Evolutionary conservation across 2,113 vertebrate genomes (phyloP).

Genomic region (Pundamilia nyererei): DNA sequence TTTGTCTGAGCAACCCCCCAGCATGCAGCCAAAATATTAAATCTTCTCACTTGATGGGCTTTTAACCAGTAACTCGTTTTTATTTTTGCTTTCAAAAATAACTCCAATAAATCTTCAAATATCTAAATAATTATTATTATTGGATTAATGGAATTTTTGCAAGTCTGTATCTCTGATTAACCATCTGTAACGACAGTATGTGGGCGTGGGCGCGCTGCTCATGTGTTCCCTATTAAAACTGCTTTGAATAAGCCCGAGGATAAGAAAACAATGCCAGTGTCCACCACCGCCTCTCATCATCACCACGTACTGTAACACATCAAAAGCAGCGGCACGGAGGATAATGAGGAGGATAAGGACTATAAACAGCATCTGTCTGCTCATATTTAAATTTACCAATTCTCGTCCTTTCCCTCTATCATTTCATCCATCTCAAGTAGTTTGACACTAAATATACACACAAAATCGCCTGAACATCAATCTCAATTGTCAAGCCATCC

Average conservation of each 20-base stretch:
- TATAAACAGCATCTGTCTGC: conserved; percentile 35
- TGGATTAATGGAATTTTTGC: not conserved
- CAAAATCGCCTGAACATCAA: conserved; percentile 36
- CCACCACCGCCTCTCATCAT: conserved; percentile 42
- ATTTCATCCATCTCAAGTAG: conserved; percentile 41
- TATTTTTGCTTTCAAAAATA: not conserved
- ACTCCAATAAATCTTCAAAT: not conserved
- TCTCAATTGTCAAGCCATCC: conserved; percentile 48
- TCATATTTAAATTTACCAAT: conserved; percentile 27
- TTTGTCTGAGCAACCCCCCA: not conserved
- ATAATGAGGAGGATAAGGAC: conserved; percentile 38
- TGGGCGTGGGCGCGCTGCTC: conserved; percentile 17
- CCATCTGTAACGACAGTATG: conserved; percentile 10
- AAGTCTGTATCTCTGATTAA: conserved; percentile 13
- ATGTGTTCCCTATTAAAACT: conserved; percentile 24
- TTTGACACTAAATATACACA: conserved; percentile 52
- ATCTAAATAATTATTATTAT: not conserved
- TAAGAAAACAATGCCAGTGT: conserved; percentile 39
- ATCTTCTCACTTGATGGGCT: not conserved
- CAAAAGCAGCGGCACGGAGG: conserved; percentile 24
- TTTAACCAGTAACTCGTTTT: not conserved
- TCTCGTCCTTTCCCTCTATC: conserved; percentile 18
- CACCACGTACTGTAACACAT: conserved; percentile 34
- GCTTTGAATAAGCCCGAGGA: conserved; percentile 32
- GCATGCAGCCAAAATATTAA: not conserved